Base-by-base conservation (phyloP, 2,113 vertebrate species). In the Maccullochella peelii region DNA sequence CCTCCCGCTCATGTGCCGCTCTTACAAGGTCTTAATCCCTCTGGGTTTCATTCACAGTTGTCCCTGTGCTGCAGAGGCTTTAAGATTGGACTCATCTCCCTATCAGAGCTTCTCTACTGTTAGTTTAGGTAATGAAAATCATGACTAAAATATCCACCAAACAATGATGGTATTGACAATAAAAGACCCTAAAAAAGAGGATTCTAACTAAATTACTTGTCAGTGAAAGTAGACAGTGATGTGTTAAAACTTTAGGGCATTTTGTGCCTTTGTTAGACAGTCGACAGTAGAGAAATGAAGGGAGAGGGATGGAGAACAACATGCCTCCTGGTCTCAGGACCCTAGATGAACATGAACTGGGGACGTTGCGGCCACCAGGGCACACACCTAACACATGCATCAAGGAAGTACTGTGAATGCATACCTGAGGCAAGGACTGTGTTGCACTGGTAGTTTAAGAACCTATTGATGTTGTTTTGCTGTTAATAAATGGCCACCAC, bases 1-100 rank as follows among this genome's bases (percentile, higher is more conserved):
- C 73, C 72, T 80, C 59, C 38, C 4, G 44, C 86, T 83, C 91
- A 89, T 83, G 73, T 90, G 90, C 80, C 12, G 23, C 90, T 78
- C 30, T 54, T 65, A 72, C 82, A 82, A 77, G 77, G 74, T 67
- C 59, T 70, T 82, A 91, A 91, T 89, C 85, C 77, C 69, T 68
- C 2, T 20, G 77, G 66, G 58, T 74, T 89, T 83, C 42, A 82
- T 84, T 79, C 18, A 52, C 66, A 57, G 59, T 66, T 6, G 47
- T 10, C 42, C 54, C 54, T 54, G 49, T 55, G 50, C 33, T 66
- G 65, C 20, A 67, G 42, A 76, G 70, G 76, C 68, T 62, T 71
- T 61, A 33, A 20, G 77, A 72, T 50, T 52, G 30, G 65, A 73
- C 16, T 30, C 33, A 62, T 59, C 1, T 8, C 23, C 8, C 5